Conservation (phyloP, 2,888 invertebrate species). For the Gymnocheta viridis region DNA sequence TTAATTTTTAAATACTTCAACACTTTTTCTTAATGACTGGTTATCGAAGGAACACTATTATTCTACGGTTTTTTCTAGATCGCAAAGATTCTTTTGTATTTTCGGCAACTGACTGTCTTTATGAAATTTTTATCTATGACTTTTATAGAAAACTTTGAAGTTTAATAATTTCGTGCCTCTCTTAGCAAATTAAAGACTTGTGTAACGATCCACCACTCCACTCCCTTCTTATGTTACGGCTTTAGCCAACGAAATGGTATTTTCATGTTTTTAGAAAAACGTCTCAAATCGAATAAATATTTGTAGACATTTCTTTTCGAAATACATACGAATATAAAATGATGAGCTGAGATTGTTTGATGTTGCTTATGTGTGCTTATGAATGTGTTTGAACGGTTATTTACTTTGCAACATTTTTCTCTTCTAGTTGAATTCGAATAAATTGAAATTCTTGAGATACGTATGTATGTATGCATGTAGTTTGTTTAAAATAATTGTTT, state of each 20-base stretch:
- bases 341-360: slow-evolving; percentile 11
- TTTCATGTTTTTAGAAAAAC: slow-evolving; percentile 53
- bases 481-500: not conserved
- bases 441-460: not conserved
- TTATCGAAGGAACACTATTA: not conserved
- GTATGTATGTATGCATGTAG: too few relatives aligned
- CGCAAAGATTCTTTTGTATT: slow-evolving; percentile 40
- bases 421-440: not conserved
- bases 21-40: too few relatives aligned
- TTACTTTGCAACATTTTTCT: slow-evolving; percentile 18
- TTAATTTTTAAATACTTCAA: not conserved
- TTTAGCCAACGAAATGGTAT: slow-evolving; percentile 46
- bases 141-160: slow-evolving; percentile 57
- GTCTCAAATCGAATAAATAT: slow-evolving; percentile 67
- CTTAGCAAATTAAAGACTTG: not conserved
- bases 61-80: not conserved
- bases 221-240: not conserved
- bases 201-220: not conserved
- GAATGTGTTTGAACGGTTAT: not conserved
- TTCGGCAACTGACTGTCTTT: slow-evolving; percentile 41
- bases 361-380: not conserved
- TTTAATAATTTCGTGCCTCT: not conserved
- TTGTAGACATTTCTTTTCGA: slow-evolving; percentile 56
- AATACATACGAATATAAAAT: too few relatives aligned
- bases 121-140: slow-evolving; percentile 42